Conservation (phyloP, 2,888 invertebrate species). For the Drosophila formosana region DNA sequence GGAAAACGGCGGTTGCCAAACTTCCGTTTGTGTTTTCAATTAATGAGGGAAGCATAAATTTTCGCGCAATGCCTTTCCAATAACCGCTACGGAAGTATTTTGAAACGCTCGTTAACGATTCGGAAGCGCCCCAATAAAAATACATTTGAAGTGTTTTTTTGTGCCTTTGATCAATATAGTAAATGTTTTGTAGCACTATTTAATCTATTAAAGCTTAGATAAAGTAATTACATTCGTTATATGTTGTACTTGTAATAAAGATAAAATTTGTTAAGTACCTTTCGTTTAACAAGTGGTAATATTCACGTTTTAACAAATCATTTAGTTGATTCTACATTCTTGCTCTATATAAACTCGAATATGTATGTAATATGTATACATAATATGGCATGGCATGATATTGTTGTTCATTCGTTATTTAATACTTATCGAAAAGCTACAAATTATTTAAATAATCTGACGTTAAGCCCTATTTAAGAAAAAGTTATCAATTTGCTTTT, state of each 20-base stretch:
- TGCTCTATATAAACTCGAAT: conserved; percentile 41
- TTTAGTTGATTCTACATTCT: conserved; percentile 36
- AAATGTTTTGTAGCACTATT: conserved; percentile 58
- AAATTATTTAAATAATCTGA: conserved; percentile 43
- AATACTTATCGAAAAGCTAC: conserved; percentile 66
- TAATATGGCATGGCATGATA: conserved; percentile 74
- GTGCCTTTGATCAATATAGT: conserved; percentile 22
- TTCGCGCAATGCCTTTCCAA: conserved; percentile 1
- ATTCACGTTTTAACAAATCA: conserved; percentile 52
- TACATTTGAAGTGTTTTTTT: background rate
- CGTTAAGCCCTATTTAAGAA: conserved; percentile 4
- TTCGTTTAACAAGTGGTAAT: conserved; percentile 74
- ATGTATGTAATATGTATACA: conserved; percentile 53
- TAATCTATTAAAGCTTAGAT: conserved; percentile 78
- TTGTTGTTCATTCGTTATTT: conserved; percentile 39
- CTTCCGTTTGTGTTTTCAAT: conserved; percentile 8
- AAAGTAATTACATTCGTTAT: conserved; percentile 57
- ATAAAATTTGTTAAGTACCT: conserved; percentile 77
- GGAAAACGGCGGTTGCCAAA: conserved; percentile 2
- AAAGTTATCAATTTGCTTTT: conserved; percentile 8
- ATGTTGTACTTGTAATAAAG: conserved; percentile 69
- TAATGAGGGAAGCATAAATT: background rate
- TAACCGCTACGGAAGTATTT: conserved; percentile 19
- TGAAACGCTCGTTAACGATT: background rate
- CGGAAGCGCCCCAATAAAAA: conserved; percentile 14